Base-by-base conservation (phyloP, 1,140 invertebrate genomes). In the Trachymyrmex septentrionalis region DNA sequence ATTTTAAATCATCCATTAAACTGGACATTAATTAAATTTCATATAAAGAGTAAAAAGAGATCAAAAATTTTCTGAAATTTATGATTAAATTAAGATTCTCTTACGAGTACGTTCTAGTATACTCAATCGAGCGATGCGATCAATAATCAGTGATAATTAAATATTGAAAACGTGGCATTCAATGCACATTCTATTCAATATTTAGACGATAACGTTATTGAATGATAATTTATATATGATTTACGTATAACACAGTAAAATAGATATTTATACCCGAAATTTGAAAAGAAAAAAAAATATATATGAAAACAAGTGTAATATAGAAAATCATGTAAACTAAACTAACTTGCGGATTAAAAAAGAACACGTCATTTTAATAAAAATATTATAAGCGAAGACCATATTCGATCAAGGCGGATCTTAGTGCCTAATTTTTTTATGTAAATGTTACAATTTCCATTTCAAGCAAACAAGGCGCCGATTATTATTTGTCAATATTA, bases 111-210 rank as follows among this genome's bases (percentile, higher is more conserved):
- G 7, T 75, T 63, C 24, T 10, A 14, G 27, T 50, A 38, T 38
- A 21, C 14, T 75, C 55, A 75, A 84, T 75, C 69, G 69, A 61
- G 69, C 69, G 80, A n/a, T 12, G 16, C 69, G 80, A 84, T 84
- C 80, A 84, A 75, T 84, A 84, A 73, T 61, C 67, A 53, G 24
- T 14, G 21, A 61, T 24, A 73, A 59, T 84, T 61, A 73, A 84
- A 73, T 61, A 50, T 73, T 84, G 34, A 82, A 14, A 48, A 84
- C n/a, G 7, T 12, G 38, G 30, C 38, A 12, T 61, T 19, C 55
- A 24, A 73, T 7, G 34, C 21, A 24, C 21, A 12, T 7, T 61
- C 38, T n/a, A 82, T 21, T 53, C 34, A 38, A 24, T 21, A 3
- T 14, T 44, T 24, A 19, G 2, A 72, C n/a, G 5, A 66, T 34